Evolutionary conservation across 2,888 invertebrate genomes (phyloP).

Genomic region (Lysandra coridon): DNA sequence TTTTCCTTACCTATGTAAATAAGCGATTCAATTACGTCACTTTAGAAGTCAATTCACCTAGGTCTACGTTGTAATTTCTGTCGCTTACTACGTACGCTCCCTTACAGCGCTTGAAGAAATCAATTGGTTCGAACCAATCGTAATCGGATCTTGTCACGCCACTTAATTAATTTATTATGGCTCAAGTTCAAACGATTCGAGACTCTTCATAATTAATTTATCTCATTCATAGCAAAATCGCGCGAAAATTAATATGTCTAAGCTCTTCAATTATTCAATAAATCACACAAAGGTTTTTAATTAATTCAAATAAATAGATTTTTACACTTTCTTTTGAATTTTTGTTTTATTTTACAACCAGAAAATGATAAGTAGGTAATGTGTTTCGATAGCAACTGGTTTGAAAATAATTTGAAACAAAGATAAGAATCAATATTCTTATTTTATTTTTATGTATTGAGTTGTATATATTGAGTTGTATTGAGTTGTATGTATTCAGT

Average conservation of each 20-base stretch:
- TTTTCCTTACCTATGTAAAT: no score
- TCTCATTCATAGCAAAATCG: background rate
- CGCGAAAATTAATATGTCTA: background rate
- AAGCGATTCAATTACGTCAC: no score
- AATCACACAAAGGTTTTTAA: background rate
- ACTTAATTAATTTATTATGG: conserved; percentile 26
- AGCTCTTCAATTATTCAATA: background rate
- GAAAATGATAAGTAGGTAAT: background rate
- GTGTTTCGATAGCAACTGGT: background rate
- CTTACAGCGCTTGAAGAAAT: conserved; percentile 14
- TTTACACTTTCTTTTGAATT: background rate
- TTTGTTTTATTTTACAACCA: background rate
- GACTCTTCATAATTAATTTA: conserved; percentile 28
- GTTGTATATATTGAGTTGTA: no score
- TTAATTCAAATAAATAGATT: background rate
- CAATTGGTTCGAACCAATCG: conserved; percentile 28
- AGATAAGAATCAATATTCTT: no score
- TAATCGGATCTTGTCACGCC: conserved; percentile 22
- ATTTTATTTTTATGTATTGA: no score
- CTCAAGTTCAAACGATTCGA: background rate
- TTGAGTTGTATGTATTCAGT: no score
- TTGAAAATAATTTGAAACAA: no score
- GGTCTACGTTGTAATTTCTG: no score
- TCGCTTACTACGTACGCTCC: background rate
- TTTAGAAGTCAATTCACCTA: no score